phyloP scores from a whole-genome alignment of 53 echinoderm and acorn worm genomes.

The Stichopus horrens region DNA sequence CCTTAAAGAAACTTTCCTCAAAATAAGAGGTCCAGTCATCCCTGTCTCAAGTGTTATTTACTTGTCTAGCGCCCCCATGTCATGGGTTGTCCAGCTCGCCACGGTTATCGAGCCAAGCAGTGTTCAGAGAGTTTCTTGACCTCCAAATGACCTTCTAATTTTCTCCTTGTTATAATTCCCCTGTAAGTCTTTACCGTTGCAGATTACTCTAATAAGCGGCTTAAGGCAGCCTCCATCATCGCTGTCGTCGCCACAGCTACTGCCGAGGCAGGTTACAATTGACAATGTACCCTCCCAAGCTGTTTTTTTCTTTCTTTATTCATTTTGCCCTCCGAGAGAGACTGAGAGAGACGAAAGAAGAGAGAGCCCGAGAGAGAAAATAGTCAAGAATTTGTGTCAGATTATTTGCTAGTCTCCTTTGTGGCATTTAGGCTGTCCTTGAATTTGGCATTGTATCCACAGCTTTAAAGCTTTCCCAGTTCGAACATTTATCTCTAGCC shows the following conservation, averaged over 20 bases:
- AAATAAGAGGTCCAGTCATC: too few species aligned
- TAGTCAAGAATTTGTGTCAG: not conserved
- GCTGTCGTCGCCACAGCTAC: too few species aligned
- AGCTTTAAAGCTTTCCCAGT: conserved; percentile 25
- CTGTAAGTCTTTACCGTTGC: conserved; percentile 2
- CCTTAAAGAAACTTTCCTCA: too few species aligned
- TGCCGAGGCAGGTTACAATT: not conserved
- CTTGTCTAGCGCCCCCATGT: not conserved
- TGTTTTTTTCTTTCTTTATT: not conserved
- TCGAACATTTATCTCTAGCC: conserved; percentile 15
- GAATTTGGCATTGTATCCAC: conserved; percentile 9
- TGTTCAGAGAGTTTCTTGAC: conserved; percentile 18
- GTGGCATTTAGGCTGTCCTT: conserved; percentile 9
- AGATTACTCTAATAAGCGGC: not conserved
- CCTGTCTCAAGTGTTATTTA: too few species aligned
- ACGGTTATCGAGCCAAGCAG: not conserved
- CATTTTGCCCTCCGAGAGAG: too few species aligned
- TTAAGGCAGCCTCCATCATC: not conserved
- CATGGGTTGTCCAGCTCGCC: too few species aligned
- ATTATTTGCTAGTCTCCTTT: not conserved
- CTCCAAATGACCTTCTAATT: conserved; percentile 10
- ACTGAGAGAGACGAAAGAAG: too few species aligned
- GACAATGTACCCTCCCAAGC: conserved; percentile 6
- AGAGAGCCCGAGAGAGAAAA: too few species aligned
- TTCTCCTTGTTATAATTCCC: not conserved